Conservation (phyloP, 2,797 vertebrate genomes). For the Gobio occitaniae region DNA sequence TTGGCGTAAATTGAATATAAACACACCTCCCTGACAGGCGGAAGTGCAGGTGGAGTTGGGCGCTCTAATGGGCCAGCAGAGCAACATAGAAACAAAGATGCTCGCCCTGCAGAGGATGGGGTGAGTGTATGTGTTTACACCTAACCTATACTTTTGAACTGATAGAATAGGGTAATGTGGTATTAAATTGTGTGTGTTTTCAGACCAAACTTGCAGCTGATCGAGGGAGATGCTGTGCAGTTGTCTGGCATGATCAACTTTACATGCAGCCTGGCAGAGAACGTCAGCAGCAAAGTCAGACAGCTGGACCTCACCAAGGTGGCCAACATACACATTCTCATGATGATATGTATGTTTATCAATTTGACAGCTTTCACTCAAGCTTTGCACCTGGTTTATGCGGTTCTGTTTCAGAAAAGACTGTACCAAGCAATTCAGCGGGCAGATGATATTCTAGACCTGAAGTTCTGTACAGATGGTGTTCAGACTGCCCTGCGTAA, state of each 20-base stretch:
- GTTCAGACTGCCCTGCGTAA: constrained; percentile 92
- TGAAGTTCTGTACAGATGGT: constrained; percentile 98
- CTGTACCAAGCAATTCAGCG: constrained; percentile 98
- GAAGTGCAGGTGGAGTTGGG: constrained; percentile 87
- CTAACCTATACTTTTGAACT: not conserved
- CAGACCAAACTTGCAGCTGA: constrained; percentile 94
- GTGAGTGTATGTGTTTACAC: constrained; percentile 71
- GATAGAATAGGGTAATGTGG: not conserved
- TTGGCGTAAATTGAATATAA: not conserved
- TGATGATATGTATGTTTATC: not conserved
- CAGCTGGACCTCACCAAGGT: constrained; percentile 98
- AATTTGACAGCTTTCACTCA: not conserved
- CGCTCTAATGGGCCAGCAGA: constrained; percentile 87
- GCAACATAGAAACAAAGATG: constrained; percentile 92
- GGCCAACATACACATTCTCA: constrained; percentile 15
- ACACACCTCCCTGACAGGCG: constrained; percentile 75
- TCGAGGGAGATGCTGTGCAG: constrained; percentile 94
- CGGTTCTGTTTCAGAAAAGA: constrained; percentile 82
- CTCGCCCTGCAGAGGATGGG: constrained; percentile 92
- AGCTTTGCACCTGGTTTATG: not conserved
- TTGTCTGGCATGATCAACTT: constrained; percentile 96
- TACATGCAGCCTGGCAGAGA: constrained; percentile 96
- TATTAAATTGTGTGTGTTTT: not conserved
- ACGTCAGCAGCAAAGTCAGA: constrained; percentile 95
- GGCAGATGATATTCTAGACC: constrained; percentile 94